Evolutionary conservation across 2,888 invertebrate genomes (phyloP), one percentile per base, ranked within the genome.

Genomic region (Macaria liturata): DNA sequence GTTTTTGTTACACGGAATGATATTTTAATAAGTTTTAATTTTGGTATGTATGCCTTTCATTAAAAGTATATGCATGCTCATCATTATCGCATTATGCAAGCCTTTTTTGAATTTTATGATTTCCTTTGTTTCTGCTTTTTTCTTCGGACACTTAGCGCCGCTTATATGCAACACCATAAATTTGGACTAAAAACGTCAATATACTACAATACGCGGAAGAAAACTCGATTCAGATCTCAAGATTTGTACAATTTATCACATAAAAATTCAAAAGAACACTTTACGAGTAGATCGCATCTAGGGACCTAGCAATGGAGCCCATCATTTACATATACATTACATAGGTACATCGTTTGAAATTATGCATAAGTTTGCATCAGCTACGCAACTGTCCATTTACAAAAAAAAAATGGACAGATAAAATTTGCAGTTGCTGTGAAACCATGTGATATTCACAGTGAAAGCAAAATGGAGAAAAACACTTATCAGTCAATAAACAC

Each of bases 191-290:
- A 73, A 84, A 84, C 74, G 80, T 81, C 81, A 83, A 82, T 84
- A 83, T 80, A 81, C 77, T 81, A 83, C 80, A 78, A 78, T 76
- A 83, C 75, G 81, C 80, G 70, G 76, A 80, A 81, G 83, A 84
- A 86, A 82, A 86, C 80, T 84, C 78, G 71, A 80, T 76, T 86
- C 84, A 87, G 87, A 88, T 91, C 85, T 87, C 78, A 81, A 78
- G 54, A 66, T 87, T 90, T 90, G 88, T 88, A 89, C 88, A 87
- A 82, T 84, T 83, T 75, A 88, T 89, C 88, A 89, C 88, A 88
- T 84, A 80, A 82, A 80, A 79, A 76, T 75, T 76, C 70, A 83
- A 81, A 84, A 84, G 81, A 84, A 86, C 84, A 87, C 86, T 73
- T 20, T 75, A 62, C 64, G 49, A 49, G 59, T 60, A 67, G 68